Evolutionary conservation across 2,797 vertebrate genomes (phyloP).

Genomic region (Typhlichthys eigenmanni): DNA sequence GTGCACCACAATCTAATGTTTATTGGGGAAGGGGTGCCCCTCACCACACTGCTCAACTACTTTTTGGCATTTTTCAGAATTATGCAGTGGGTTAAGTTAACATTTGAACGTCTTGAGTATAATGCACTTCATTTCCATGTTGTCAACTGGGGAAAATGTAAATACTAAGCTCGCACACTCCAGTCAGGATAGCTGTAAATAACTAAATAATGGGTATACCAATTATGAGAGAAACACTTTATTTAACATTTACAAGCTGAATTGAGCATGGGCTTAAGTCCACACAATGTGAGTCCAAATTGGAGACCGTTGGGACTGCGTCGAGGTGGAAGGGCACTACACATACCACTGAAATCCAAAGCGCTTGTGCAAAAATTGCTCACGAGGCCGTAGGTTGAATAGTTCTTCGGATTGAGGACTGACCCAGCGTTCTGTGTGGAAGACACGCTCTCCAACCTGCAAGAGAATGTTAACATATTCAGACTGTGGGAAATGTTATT

Average conservation of each 20-base stretch:
- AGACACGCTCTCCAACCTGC: constrained; percentile 87
- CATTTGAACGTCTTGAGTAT: no score
- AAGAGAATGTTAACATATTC: background rate
- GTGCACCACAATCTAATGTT: no score
- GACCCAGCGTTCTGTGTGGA: constrained; percentile 89
- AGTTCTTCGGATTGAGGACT: constrained; percentile 78
- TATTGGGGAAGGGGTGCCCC: no score
- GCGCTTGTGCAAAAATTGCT: constrained; percentile 68
- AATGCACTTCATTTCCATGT: no score
- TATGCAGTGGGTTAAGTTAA: no score
- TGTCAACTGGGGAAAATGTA: no score
- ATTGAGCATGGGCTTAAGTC: constrained; percentile 16
- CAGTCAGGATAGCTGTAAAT: no score
- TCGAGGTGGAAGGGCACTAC: constrained; percentile 36
- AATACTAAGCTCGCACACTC: no score
- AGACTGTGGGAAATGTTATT: background rate
- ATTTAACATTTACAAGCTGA: constrained; percentile 75
- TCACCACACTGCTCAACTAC: no score
- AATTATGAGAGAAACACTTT: constrained; percentile 71
- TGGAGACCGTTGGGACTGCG: background rate
- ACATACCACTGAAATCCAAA: constrained; percentile 80
- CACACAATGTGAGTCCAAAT: background rate
- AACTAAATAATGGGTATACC: constrained; percentile 3
- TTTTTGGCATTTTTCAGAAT: no score
- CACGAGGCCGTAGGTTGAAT: constrained; percentile 76